These are phyloP conservation scores for Ascidia mentula DNA, from an alignment of 23 tunicate genomes.

Conservation along the genomic window DNA sequence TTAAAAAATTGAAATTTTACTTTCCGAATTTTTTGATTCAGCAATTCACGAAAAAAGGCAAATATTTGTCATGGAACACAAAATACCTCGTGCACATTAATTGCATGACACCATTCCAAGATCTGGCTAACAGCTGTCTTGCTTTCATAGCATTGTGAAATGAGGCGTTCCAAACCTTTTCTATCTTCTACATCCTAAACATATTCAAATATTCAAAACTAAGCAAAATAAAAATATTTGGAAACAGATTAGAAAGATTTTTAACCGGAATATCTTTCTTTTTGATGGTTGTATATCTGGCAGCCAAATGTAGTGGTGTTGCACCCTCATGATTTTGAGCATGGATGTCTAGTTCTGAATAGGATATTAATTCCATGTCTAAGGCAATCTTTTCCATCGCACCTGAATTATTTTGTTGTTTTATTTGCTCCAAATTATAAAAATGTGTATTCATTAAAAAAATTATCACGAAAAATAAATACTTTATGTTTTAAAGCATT, in stretches of 20 bases:
- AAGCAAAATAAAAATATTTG: neutral
- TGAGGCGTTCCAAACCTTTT: neutral
- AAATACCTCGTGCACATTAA: no score
- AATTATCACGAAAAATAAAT: no score
- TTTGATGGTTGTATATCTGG: neutral
- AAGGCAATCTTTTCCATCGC: neutral
- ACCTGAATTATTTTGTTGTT: no score
- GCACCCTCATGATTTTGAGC: conserved; percentile 24
- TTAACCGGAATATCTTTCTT: neutral
- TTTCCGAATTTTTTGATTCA: no score
- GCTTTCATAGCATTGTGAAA: neutral
- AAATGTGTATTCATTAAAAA: no score
- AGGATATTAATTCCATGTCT: neutral
- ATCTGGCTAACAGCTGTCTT: neutral
- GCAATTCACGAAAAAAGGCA: no score
- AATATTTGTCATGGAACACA: no score
- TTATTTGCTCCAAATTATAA: no score
- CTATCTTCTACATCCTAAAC: neutral
- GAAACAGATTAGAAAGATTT: neutral
- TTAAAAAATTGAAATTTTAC: no score
- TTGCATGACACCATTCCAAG: neutral
- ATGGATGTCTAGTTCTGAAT: conserved; percentile 13
- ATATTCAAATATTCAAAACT: neutral
- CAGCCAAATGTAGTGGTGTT: conserved; percentile 34
- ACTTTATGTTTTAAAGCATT: no score